Percentiles rank a stretch among this genome's conserved stretches.
These are phyloP conservation scores for Drosophila siamana DNA, from an alignment of 2,888 invertebrate genomes.

Conservation along the genomic window DNA sequence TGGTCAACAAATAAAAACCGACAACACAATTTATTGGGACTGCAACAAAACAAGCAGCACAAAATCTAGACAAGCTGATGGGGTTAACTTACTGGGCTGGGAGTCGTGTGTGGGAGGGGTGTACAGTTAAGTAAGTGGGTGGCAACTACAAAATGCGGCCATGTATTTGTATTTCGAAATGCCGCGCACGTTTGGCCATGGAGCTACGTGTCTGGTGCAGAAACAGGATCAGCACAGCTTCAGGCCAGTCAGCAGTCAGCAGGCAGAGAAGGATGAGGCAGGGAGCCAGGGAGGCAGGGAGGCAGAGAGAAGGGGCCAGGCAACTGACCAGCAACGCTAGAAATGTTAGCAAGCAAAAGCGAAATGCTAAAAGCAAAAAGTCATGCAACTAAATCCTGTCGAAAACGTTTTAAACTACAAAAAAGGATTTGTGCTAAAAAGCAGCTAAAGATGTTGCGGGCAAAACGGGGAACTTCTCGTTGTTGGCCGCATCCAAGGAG, in stretches of 20 bases:
- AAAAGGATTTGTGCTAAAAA: constrained; percentile 76
- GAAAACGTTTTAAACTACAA: constrained; percentile 76
- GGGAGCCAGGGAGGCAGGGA: too few species aligned
- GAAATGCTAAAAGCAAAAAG: constrained; percentile 71
- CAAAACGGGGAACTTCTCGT: constrained; percentile 6
- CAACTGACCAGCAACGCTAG: constrained; percentile 40
- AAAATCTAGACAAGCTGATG: constrained; percentile 8
- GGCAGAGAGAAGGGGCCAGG: neutral
- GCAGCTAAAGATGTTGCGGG: constrained; percentile 54
- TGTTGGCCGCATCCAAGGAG: too few species aligned
- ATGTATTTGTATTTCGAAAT: constrained; percentile 71
- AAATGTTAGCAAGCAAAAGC: constrained; percentile 48
- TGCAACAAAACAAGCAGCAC: constrained; percentile 11
- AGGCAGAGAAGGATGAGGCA: too few species aligned
- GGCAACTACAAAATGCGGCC: constrained; percentile 66
- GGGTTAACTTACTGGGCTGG: too few species aligned
- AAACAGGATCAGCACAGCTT: constrained; percentile 48
- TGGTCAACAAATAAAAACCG: constrained; percentile 24
- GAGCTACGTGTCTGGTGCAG: constrained; percentile 68
- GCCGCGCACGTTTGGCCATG: constrained; percentile 70
- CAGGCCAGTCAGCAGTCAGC: constrained; percentile 44
- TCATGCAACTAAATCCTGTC: constrained; percentile 78
- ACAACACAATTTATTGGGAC: constrained; percentile 39
- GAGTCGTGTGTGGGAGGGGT: neutral
- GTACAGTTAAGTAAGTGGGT: constrained; percentile 50